These are phyloP conservation scores for Steinernema khuongi DNA, from an alignment of 1,140 invertebrate genomes.

Conservation along the genomic window DNA sequence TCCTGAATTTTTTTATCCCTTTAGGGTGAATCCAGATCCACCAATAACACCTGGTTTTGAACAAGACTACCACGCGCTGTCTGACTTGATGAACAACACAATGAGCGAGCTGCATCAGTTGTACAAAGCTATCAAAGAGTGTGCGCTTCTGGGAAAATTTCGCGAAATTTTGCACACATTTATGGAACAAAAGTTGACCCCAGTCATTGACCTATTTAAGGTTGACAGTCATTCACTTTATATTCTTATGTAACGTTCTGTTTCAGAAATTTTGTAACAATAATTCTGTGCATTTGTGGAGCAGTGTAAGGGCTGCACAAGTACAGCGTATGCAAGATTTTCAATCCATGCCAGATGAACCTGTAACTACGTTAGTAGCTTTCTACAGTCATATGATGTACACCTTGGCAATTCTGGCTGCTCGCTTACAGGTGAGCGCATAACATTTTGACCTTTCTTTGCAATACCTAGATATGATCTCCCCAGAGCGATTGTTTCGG, in stretches of 20 bases:
- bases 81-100: slow-evolving; percentile 27
- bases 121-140: slow-evolving; percentile 20
- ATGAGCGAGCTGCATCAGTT: slow-evolving; percentile 33
- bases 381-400: slow-evolving; percentile 58
- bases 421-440: slow-evolving; percentile 45
- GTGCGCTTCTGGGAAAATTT: slow-evolving; percentile 24
- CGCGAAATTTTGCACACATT: slow-evolving; percentile 27
- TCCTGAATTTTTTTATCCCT: not conserved
- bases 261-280: slow-evolving; percentile 54
- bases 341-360: slow-evolving; percentile 39
- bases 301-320: slow-evolving; percentile 48
- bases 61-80: slow-evolving; percentile 29
- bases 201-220: slow-evolving; percentile 57
- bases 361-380: slow-evolving; percentile 45
- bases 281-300: slow-evolving; percentile 46
- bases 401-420: slow-evolving; percentile 50
- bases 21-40: slow-evolving; percentile 10
- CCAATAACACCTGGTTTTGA: slow-evolving; percentile 29
- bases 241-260: slow-evolving; percentile 18
- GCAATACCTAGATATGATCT: not conserved
- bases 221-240: slow-evolving; percentile 15
- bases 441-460: not conserved
- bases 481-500: too few species aligned
- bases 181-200: slow-evolving; percentile 39
- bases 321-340: slow-evolving; percentile 49